These are phyloP conservation scores for Lepidotrigona ventralis DNA, from an alignment of 1,140 invertebrate species.

Conservation along the genomic window DNA sequence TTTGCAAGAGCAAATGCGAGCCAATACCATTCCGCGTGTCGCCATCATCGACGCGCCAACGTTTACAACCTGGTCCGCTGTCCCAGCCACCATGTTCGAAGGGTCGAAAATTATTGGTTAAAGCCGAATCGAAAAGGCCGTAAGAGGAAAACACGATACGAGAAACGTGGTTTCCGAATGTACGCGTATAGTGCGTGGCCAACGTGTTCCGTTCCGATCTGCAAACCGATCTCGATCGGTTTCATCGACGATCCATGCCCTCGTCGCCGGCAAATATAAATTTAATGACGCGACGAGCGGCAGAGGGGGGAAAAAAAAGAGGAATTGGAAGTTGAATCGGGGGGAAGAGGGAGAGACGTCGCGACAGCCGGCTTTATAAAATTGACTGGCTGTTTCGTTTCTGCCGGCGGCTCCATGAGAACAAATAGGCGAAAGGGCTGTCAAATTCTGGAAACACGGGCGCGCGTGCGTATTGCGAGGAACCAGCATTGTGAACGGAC, in stretches of 20 bases:
- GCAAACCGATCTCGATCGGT: constrained; percentile 39
- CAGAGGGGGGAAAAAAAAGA: neutral
- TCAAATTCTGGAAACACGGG: constrained; percentile 25
- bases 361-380: constrained; percentile 40
- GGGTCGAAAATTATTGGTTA: neutral
- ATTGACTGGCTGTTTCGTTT: constrained; percentile 42
- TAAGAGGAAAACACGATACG: constrained; percentile 31
- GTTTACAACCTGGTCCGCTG: neutral
- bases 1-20: neutral
- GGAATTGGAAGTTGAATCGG: neutral
- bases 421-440: constrained; percentile 20
- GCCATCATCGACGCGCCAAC: too few relatives aligned
- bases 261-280: constrained; percentile 55
- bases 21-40: neutral
- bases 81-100: neutral
- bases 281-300: constrained; percentile 51
- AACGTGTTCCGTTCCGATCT: constrained; percentile 2
- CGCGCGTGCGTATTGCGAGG: neutral
- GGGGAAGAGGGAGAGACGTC: constrained; percentile 7
- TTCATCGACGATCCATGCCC: constrained; percentile 23
- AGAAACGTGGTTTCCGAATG: constrained; percentile 23
- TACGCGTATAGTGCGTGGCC: neutral
- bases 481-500: constrained; percentile 5
- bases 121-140: neutral
- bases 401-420: constrained; percentile 1